These are phyloP conservation scores for Congeria kusceri DNA, from an alignment of 2,888 invertebrate genomes.

Conservation along the genomic window DNA sequence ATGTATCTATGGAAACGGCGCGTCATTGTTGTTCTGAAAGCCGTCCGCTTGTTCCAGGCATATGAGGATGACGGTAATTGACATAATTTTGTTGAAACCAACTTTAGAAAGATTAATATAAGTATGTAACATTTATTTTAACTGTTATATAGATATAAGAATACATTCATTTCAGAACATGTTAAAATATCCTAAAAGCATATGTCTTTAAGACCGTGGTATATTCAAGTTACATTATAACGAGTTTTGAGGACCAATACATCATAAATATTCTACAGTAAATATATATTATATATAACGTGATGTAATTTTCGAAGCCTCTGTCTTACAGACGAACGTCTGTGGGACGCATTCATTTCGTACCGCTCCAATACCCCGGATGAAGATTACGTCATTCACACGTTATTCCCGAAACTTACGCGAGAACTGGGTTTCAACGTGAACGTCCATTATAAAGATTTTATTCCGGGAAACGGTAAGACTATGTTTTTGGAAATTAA, in stretches of 20 bases:
- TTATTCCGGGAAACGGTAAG: conserved; percentile 78
- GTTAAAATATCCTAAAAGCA: no score
- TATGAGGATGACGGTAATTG: conserved; percentile 77
- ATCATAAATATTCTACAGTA: no score
- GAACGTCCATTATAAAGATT: conserved; percentile 78
- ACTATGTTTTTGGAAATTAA: no score
- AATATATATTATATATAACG: no score
- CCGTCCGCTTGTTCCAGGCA: conserved; percentile 76
- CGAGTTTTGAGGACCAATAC: no score
- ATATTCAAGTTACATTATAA: no score
- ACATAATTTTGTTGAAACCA: background rate
- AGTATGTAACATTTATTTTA: no score
- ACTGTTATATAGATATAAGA: no score
- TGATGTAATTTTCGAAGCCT: no score
- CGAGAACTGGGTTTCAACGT: conserved; percentile 74
- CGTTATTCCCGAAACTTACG: conserved; percentile 75
- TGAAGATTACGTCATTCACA: conserved; percentile 74
- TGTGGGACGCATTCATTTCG: conserved; percentile 79
- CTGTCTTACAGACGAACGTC: conserved; percentile 71
- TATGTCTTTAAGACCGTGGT: no score
- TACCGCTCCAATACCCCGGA: conserved; percentile 70
- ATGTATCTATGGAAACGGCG: conserved; percentile 73
- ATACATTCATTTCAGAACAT: no score
- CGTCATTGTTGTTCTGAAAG: conserved; percentile 75
- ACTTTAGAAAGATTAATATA: no score